These are phyloP conservation scores for Melospiza georgiana DNA, from an alignment of 2,113 vertebrate genomes.

Conservation along the genomic window DNA sequence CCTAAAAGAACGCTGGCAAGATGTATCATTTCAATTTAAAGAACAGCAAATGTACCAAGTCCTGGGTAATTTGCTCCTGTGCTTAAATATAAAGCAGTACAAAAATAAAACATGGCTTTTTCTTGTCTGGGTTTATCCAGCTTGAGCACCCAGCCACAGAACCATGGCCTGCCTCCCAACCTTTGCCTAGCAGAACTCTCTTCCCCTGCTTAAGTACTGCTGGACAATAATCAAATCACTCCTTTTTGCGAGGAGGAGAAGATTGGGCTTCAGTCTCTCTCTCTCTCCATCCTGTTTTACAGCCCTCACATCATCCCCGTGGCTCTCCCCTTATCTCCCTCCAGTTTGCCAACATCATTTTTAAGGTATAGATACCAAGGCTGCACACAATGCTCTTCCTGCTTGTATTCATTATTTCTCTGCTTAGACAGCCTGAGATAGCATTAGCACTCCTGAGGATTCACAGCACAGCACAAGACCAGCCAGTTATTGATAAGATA, in stretches of 20 bases:
- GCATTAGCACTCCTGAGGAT: constrained; percentile 8
- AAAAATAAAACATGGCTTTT: constrained; percentile 7
- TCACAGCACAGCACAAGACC: background rate
- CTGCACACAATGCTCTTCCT: constrained; percentile 15
- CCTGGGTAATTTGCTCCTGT: constrained; percentile 9
- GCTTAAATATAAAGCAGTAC: constrained; percentile 19
- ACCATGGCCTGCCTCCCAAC: background rate
- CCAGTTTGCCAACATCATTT: constrained; percentile 38
- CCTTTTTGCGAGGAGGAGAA: background rate
- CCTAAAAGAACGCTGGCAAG: background rate
- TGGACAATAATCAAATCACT: background rate
- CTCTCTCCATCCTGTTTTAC: background rate
- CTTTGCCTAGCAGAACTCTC: background rate
- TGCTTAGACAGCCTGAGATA: constrained; percentile 42
- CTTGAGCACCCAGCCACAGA: background rate
- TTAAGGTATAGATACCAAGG: constrained; percentile 25
- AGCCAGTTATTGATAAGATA: constrained; percentile 56
- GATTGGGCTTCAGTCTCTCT: background rate
- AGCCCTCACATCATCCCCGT: background rate
- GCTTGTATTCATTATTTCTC: constrained; percentile 25
- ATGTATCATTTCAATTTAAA: constrained; percentile 30
- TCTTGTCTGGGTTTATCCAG: background rate
- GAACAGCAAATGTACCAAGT: background rate
- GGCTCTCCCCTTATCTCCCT: constrained; percentile 37
- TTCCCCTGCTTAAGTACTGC: background rate